A percentile compares a stretch with the other conserved stretches of the same genome.
Evolutionary conservation across 1,140 invertebrate species (phyloP).

Genomic region (Drosophila auraria): DNA sequence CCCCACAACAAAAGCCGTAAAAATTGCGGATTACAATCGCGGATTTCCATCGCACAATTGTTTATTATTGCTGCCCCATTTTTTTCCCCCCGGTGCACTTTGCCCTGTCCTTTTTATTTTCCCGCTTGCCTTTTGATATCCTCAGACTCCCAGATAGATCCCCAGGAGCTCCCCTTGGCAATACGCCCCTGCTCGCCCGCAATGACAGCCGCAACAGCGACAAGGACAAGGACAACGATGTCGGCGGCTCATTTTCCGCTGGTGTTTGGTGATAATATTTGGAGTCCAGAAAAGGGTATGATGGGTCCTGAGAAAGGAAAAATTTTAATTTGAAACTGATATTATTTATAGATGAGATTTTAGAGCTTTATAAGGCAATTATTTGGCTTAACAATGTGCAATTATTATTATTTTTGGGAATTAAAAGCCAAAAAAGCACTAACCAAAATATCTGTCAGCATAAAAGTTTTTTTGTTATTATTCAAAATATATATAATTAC

Average conservation of each 20-base stretch:
- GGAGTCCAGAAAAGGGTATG: not conserved
- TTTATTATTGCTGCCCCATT: constrained; percentile 76
- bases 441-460: too few relatives aligned
- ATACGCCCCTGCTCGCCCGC: not conserved
- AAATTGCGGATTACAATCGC: constrained; percentile 85
- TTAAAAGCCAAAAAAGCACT: too few relatives aligned
- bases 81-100: constrained; percentile 36
- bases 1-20: constrained; percentile 78
- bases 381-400: too few relatives aligned
- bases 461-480: too few relatives aligned
- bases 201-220: constrained; percentile 44
- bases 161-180: constrained; percentile 9
- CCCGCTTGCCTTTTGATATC: constrained; percentile 31
- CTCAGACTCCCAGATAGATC: constrained; percentile 4
- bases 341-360: too few relatives aligned
- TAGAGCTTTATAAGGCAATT: too few relatives aligned
- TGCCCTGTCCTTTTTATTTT: constrained; percentile 36
- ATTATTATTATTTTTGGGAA: too few relatives aligned
- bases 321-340: too few relatives aligned
- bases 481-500: too few relatives aligned
- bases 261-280: constrained; percentile 15
- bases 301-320: not conserved
- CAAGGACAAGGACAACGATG: constrained; percentile 45
- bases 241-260: constrained; percentile 41
- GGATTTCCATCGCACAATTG: constrained; percentile 83